Evolutionary conservation across 2,797 vertebrate species (phyloP).

Genomic region (Sebastes aleutianus): DNA sequence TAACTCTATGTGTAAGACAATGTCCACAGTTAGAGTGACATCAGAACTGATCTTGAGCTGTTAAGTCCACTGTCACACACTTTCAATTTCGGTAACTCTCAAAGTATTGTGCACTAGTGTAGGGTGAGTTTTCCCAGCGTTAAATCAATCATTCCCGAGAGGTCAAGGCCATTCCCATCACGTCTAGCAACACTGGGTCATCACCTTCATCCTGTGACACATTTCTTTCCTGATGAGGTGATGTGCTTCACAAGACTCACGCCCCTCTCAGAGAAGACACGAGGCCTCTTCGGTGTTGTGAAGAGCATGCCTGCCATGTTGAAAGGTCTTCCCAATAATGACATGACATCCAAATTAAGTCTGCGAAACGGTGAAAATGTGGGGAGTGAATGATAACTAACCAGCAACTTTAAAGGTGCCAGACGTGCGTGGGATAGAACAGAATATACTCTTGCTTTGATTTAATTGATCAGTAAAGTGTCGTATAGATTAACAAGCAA

Average conservation of each 20-base stretch:
- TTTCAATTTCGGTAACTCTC: background rate
- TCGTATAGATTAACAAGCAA: conserved; percentile 2
- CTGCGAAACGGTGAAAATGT: conserved; percentile 5
- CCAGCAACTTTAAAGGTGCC: background rate
- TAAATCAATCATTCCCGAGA: conserved; percentile 30
- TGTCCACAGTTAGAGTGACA: background rate
- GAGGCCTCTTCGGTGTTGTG: conserved; percentile 24
- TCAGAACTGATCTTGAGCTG: background rate
- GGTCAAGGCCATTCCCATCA: conserved; percentile 36
- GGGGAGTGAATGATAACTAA: background rate
- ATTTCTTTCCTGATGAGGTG: conserved; percentile 41
- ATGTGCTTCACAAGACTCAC: conserved; percentile 15
- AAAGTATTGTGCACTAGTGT: background rate
- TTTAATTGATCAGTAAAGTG: background rate
- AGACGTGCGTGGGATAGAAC: background rate
- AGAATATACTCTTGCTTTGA: background rate
- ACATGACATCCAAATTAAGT: conserved; percentile 21
- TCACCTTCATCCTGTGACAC: conserved; percentile 37
- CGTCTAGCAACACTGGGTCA: conserved; percentile 15
- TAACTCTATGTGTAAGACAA: too few relatives aligned
- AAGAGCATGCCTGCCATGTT: conserved; percentile 33
- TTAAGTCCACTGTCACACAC: background rate
- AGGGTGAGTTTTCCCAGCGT: background rate
- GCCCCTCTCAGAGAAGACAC: conserved; percentile 14
- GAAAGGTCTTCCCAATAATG: conserved; percentile 55